Base-by-base conservation (phyloP, 1,140 invertebrate species). In the Drosophila triauraria region DNA sequence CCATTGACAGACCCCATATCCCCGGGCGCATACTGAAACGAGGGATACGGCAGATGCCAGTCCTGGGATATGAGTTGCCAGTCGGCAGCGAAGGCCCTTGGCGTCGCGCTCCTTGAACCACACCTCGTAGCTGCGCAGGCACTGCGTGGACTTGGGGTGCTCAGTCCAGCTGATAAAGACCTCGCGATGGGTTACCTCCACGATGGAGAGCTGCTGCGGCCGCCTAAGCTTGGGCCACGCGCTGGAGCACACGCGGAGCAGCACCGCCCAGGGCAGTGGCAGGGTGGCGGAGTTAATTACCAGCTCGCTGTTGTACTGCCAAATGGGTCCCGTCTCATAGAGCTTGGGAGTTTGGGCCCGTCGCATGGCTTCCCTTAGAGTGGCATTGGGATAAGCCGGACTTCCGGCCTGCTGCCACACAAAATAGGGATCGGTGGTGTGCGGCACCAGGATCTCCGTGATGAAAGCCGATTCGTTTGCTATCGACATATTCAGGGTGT, bases 361-460 rank as follows among this genome's bases (percentile, higher is more conserved):
- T 7, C 91, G 78, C 92, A 93, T 86, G 12, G 53, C 68, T 56
- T 79, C 77, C 9, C 91, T 65, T 10, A 91, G 9, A 1, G 77
- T 86, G 17, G 70, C 78, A 74, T 93, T 90, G 0, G 92, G 92
- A 85, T 82, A 93, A 0, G 79, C 54, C 8, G 91, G 92, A 25
- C 71, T 81, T 0, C 76, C 75, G 0, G 78, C 65, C 27, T 74
- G 63, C 4, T 61, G 68, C 92, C 91, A 93, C 20, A 93, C 35
- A n/a, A 78, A 47, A 4, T 59, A 64, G 1, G 92, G 92, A 83
- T 93, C 90, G 4, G 92, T 92, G 15, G 44, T 46, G 4, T 81
- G 56, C 40, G 93, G 92, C 72, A 93, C 91, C 60, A 94, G 60
- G 23, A 82, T 58, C 79, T 94, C 93, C 4, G 93, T 86, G 1